Conservation (phyloP, 1,140 invertebrate species). For the Metaphire vulgaris region DNA sequence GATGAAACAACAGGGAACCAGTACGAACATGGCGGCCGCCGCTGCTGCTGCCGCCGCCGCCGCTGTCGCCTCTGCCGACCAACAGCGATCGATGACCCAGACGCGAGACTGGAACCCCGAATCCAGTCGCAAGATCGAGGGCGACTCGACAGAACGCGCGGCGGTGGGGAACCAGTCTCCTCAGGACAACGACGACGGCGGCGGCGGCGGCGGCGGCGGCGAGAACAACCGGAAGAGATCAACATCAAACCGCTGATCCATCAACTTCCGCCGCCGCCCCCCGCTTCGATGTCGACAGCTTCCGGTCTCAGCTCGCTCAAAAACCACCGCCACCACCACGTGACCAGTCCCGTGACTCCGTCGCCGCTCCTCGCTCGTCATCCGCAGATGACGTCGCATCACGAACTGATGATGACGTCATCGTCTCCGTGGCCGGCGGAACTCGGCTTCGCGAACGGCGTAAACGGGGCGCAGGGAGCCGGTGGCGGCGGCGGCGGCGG, state of each 20-base stretch:
- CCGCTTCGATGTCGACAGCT: background rate
- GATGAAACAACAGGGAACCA: slow-evolving; percentile 15
- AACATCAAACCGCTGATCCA: background rate
- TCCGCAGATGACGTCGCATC: background rate
- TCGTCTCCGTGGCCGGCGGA: background rate
- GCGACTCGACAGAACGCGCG: background rate
- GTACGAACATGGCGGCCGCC: no score
- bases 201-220: no score
- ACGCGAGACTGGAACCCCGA: background rate
- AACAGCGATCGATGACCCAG: background rate
- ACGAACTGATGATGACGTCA: slow-evolving; percentile 2
- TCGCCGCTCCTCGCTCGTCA: background rate
- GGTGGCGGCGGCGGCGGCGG: no score
- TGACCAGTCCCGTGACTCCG: background rate
- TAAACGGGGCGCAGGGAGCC: background rate
- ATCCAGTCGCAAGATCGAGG: background rate
- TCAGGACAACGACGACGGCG: background rate
- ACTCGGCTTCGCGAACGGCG: background rate
- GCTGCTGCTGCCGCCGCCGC: no score
- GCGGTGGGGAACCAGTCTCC: background rate
- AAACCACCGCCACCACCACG: background rate
- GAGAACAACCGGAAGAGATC: background rate
- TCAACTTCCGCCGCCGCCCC: background rate
- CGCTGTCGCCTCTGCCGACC: no score
- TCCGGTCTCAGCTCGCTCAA: background rate